Evolutionary conservation across 2,888 invertebrate genomes (phyloP), one percentile per base, ranked within the genome.

Genomic region (Cryptocephalus moraei): DNA sequence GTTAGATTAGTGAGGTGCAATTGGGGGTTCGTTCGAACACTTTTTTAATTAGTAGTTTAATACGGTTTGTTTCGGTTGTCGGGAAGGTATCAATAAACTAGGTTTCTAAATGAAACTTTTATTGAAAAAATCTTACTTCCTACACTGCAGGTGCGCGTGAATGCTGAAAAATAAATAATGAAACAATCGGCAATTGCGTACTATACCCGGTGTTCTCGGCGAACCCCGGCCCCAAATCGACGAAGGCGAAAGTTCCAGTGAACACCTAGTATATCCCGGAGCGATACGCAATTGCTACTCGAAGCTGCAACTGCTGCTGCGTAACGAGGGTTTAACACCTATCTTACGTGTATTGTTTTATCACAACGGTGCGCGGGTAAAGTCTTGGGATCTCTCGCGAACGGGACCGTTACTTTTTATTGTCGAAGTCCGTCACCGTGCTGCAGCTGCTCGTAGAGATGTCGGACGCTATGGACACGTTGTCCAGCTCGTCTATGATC

Each of bases 401-500:
- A 22, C 22, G 22, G 50, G 54, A 38, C 50, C 45, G 11, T 44
- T 10, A 52, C 45, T 22, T 22, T 22, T 22, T 22, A 22, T 22
- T 22, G 46, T 64, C 64, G 3, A 57, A 47, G 31, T 65, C 65
- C 6, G 62, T 54, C 12, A 60, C 56, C 1, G 65, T 66, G 44
- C 60, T 63, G 43, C 64, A 64, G 51, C 67, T 69, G 44, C 62
- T 60, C n/a, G 58, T 60, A 1, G 67, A 66, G 10, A 62, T 45
- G 39, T 65, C 64, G 0, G 64, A 62, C 8, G 63, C 61, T 39
- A 66, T 63, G 10, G 68, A 68, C 10, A 67, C 69, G 58, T 75
- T 74, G 60, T 79, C 78, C 52, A 68, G 68, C 33, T 75, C 75
- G 8, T 67, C 64, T 10, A 57, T 45, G 2, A 63, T 48, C 44